Percentiles rank a stretch among this genome's conserved stretches.
Evolutionary conservation across 1,140 invertebrate genomes (phyloP).

Genomic region (Diploscapter pachys): DNA sequence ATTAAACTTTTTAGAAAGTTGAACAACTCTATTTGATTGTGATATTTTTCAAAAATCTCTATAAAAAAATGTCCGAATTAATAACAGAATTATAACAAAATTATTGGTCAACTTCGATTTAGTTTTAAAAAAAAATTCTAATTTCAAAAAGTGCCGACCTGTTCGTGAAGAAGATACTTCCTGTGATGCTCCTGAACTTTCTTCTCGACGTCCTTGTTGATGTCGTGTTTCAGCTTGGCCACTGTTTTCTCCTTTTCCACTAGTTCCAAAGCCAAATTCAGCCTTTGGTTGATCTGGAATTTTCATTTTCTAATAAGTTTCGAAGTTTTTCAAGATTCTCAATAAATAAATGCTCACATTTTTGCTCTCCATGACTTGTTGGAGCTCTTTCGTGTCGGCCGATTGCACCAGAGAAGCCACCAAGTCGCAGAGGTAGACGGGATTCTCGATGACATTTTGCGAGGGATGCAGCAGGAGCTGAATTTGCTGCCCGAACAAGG

Average conservation of each 20-base stretch:
- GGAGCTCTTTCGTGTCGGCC: constrained; percentile 83
- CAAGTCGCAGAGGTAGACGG: constrained; percentile 93
- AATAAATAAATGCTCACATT: constrained; percentile 70
- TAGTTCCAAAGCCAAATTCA: constrained; percentile 81
- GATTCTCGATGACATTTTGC: constrained; percentile 92
- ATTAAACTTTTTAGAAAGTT: too few relatives aligned
- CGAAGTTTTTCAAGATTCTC: constrained; percentile 24
- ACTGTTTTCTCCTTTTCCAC: constrained; percentile 96
- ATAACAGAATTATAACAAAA: too few relatives aligned
- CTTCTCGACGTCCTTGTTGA: constrained; percentile 81
- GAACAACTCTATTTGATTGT: too few relatives aligned
- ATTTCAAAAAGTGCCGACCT: constrained; percentile 74
- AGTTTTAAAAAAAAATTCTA: too few relatives aligned
- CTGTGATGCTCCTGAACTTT: constrained; percentile 97
- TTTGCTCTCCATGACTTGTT: constrained; percentile 88
- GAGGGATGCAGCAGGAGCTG: constrained; percentile 92
- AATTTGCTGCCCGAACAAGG: constrained; percentile 56
- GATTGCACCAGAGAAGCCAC: constrained; percentile 85
- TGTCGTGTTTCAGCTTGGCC: constrained; percentile 93
- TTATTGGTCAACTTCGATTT: too few relatives aligned
- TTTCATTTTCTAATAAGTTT: constrained; percentile 77
- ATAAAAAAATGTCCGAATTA: too few relatives aligned
- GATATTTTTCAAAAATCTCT: too few relatives aligned
- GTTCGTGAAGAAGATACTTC: constrained; percentile 95
- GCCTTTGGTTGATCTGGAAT: constrained; percentile 80